phyloP scores from a whole-genome alignment of 2,113 vertebrate species.

The Girardinichthys multiradiatus region DNA sequence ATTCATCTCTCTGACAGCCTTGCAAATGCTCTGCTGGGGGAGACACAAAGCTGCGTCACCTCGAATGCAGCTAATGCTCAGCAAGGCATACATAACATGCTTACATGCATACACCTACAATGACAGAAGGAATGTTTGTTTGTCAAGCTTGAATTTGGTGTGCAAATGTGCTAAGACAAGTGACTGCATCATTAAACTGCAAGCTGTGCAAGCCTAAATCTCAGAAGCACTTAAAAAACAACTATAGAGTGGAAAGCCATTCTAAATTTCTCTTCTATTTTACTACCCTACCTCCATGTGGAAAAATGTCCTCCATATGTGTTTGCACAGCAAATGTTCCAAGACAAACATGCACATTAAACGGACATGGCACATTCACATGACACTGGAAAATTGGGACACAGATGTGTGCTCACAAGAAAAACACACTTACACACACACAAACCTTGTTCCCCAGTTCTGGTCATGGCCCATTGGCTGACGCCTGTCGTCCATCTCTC shows the following conservation, averaged over 20 bases:
- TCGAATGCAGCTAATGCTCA: conserved; percentile 59
- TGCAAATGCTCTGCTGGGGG: conserved; percentile 74
- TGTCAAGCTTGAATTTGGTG: conserved; percentile 15
- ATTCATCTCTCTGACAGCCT: conserved; percentile 85
- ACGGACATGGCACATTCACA: conserved; percentile 30
- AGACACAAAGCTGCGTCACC: conserved; percentile 74
- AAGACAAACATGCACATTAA: conserved; percentile 31
- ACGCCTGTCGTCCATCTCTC: conserved; percentile 67
- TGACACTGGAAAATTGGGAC: conserved; percentile 34
- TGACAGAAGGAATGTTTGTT: conserved; percentile 20
- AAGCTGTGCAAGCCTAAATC: not conserved
- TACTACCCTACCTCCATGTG: not conserved
- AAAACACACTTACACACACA: conserved; percentile 34
- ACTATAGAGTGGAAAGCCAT: conserved; percentile 7
- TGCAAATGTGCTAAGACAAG: conserved; percentile 15
- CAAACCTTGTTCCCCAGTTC: conserved; percentile 50
- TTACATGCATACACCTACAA: conserved; percentile 21
- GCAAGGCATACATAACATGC: not conserved
- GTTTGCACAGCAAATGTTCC: conserved; percentile 6
- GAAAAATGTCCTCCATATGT: conserved; percentile 8
- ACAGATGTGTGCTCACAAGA: conserved; percentile 43
- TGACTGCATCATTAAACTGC: conserved; percentile 10
- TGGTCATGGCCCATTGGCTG: conserved; percentile 74
- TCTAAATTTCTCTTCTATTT: not conserved
- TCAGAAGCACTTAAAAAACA: conserved; percentile 3